Conservation (phyloP, 1,140 invertebrate species). For the Pinna nobilis region DNA sequence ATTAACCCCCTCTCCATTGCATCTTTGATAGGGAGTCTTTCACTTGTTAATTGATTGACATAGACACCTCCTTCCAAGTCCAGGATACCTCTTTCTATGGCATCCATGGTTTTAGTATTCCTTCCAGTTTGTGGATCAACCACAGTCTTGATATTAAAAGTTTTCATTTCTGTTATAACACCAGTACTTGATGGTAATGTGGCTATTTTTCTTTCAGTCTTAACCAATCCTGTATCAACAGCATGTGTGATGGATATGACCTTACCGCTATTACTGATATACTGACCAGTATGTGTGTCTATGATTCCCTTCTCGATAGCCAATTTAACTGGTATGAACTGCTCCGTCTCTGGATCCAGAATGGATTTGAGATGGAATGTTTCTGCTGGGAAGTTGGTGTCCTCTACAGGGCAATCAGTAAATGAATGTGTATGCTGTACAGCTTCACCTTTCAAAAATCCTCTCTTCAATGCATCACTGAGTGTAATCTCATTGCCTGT, state of each 20-base stretch:
- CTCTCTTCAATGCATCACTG: conserved; percentile 84
- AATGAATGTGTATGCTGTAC: not conserved
- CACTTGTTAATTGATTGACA: conserved; percentile 79
- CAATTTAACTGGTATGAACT: conserved; percentile 82
- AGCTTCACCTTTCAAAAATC: conserved; percentile 79
- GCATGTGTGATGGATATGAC: conserved; percentile 84
- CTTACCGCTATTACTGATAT: conserved; percentile 84
- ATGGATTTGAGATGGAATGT: conserved; percentile 64
- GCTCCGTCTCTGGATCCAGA: conserved; percentile 81
- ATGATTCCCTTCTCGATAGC: conserved; percentile 85
- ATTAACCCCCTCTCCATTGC: conserved; percentile 90
- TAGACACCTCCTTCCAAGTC: conserved; percentile 66
- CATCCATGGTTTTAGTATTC: conserved; percentile 83
- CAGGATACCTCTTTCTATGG: conserved; percentile 86
- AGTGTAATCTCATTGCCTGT: conserved; percentile 82
- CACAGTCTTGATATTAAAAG: conserved; percentile 83
- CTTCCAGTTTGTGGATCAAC: conserved; percentile 88
- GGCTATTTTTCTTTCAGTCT: conserved; percentile 68
- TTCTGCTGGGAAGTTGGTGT: conserved; percentile 20
- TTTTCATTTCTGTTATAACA: conserved; percentile 81
- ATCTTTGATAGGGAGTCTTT: conserved; percentile 83
- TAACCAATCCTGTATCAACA: conserved; percentile 82
- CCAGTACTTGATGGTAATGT: conserved; percentile 1
- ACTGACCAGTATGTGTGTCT: conserved; percentile 84
- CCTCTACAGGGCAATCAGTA: conserved; percentile 7